Evolutionary conservation across 2,888 invertebrate genomes (phyloP).

Genomic region (Muscina levida): DNA sequence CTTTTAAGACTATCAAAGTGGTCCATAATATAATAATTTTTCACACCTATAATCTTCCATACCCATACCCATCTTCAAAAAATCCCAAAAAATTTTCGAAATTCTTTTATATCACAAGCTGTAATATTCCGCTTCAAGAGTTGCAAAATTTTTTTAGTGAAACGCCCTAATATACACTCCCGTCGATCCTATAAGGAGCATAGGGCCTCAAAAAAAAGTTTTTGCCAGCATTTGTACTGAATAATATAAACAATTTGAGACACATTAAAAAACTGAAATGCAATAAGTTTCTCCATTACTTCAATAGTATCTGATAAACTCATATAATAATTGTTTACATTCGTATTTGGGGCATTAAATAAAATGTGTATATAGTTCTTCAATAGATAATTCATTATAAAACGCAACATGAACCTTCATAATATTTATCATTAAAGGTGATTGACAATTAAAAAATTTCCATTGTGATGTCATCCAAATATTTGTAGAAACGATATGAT

Average conservation of each 20-base stretch:
- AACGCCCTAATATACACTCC: too few relatives aligned
- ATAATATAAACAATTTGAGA: not conserved
- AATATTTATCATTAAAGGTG: constrained; percentile 40
- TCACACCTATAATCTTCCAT: too few relatives aligned
- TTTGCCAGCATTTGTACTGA: too few relatives aligned
- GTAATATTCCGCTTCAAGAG: too few relatives aligned
- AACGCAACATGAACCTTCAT: constrained; percentile 38
- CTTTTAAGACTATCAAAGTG: too few relatives aligned
- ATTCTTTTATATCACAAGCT: too few relatives aligned
- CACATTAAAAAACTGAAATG: constrained; percentile 31
- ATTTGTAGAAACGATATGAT: constrained; percentile 1
- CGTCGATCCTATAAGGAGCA: too few relatives aligned
- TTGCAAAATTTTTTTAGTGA: too few relatives aligned
- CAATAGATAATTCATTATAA: constrained; percentile 37
- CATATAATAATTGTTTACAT: constrained; percentile 32
- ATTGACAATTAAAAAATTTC: constrained; percentile 47
- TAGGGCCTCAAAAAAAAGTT: too few relatives aligned
- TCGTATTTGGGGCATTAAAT: constrained; percentile 34
- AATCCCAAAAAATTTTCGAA: too few relatives aligned
- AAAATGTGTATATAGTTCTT: constrained; percentile 47
- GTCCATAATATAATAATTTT: too few relatives aligned
- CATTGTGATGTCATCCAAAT: constrained; percentile 39
- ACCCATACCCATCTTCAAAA: too few relatives aligned
- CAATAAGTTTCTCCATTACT: constrained; percentile 15
- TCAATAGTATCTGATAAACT: constrained; percentile 8